Conservation (phyloP, 1,140 invertebrate species). For the Hirudo medicinalis region DNA sequence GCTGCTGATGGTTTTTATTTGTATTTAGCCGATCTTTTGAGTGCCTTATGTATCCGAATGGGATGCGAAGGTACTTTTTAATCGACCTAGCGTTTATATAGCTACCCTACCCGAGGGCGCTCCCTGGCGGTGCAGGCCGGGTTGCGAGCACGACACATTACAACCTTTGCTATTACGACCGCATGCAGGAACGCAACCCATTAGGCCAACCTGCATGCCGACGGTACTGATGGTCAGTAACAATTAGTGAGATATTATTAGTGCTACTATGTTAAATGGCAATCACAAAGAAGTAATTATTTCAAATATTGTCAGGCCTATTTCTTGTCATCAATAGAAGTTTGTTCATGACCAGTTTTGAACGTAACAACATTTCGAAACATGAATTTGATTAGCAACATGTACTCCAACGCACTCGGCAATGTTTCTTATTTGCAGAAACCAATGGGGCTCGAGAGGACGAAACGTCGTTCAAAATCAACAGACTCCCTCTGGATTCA, state of each 20-base stretch:
- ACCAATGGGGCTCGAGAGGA: slow-evolving; percentile 3
- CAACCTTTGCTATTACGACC: no score
- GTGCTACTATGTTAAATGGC: not conserved
- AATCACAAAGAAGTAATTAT: not conserved
- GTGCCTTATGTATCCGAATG: no score
- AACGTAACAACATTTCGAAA: not conserved
- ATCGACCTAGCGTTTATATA: no score
- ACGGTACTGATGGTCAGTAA: not conserved
- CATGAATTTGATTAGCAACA: not conserved
- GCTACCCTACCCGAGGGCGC: no score
- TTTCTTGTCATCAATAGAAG: not conserved
- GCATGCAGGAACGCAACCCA: no score
- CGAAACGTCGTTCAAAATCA: not conserved
- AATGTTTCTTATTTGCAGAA: not conserved
- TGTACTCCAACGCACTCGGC: not conserved
- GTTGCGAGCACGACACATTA: no score
- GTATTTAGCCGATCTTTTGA: no score
- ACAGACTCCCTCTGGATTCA: slow-evolving; percentile 7
- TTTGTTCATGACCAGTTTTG: not conserved
- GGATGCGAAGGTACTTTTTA: no score
- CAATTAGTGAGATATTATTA: not conserved
- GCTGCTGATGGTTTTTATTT: not conserved
- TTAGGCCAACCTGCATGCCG: no score
- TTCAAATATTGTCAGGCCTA: not conserved
- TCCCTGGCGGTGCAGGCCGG: no score